These are phyloP conservation scores for Pristionchus fissidentatus DNA, from an alignment of 2,888 invertebrate species.

Conservation along the genomic window DNA sequence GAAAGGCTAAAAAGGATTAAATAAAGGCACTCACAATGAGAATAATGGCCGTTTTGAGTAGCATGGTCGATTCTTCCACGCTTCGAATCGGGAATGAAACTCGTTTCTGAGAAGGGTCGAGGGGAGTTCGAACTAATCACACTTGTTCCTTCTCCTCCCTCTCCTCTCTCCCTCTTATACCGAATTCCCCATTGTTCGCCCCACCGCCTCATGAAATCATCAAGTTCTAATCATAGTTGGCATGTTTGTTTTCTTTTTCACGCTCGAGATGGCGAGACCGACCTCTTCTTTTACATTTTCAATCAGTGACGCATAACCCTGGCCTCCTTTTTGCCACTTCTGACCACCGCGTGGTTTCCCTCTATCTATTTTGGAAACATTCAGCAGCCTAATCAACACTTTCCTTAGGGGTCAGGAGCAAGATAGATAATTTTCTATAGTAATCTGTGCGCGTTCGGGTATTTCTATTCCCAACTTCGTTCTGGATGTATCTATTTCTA, in stretches of 20 bases:
- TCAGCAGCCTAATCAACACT: too few relatives aligned
- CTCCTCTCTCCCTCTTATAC: slow-evolving; percentile 25
- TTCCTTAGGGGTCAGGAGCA: too few relatives aligned
- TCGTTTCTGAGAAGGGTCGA: neutral
- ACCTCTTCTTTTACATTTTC: slow-evolving; percentile 2
- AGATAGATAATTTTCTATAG: too few relatives aligned
- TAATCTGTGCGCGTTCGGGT: too few relatives aligned
- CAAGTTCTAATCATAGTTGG: slow-evolving; percentile 40
- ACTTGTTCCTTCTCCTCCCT: slow-evolving; percentile 18
- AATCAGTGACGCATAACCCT: slow-evolving; percentile 4
- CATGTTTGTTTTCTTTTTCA: slow-evolving; percentile 36
- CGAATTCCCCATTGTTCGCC: slow-evolving; percentile 33
- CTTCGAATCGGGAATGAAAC: slow-evolving; percentile 33
- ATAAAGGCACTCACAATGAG: neutral
- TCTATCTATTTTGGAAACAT: too few relatives aligned
- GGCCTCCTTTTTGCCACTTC: slow-evolving; percentile 12
- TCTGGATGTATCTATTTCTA: too few relatives aligned
- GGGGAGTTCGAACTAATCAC: slow-evolving; percentile 31
- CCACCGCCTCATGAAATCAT: slow-evolving; percentile 23
- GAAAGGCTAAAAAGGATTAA: neutral
- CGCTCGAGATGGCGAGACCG: slow-evolving; percentile 1
- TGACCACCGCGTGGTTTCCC: neutral
- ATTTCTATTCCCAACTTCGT: too few relatives aligned
- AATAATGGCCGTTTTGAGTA: neutral
- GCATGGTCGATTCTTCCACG: neutral